phyloP scores from a whole-genome alignment of 2,797 vertebrate species.

The Novumbra hubbsi region DNA sequence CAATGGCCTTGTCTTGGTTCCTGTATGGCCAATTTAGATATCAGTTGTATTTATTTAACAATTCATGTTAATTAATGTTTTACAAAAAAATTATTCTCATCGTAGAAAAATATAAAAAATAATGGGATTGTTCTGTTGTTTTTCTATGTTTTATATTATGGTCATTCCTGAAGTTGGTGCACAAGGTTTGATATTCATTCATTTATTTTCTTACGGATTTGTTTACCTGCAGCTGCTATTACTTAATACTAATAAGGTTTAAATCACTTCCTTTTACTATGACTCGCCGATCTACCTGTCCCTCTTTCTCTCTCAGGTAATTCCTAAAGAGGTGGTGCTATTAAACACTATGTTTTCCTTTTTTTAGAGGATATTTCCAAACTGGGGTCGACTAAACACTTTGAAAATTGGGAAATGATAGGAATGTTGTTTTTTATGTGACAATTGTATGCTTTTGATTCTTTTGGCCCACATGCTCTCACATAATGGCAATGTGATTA shows the following conservation, averaged over 20 bases:
- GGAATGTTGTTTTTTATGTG: too few relatives aligned
- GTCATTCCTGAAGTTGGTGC: slow-evolving; percentile 84
- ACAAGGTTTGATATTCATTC: slow-evolving; percentile 88
- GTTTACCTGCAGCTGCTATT: slow-evolving; percentile 18
- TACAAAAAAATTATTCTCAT: neutral
- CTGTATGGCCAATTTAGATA: neutral
- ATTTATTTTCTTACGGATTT: slow-evolving; percentile 31
- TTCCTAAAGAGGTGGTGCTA: too few relatives aligned
- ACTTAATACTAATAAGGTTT: slow-evolving; percentile 31
- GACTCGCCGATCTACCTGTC: neutral
- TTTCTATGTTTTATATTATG: slow-evolving; percentile 58
- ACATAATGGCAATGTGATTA: too few relatives aligned
- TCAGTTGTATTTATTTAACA: neutral
- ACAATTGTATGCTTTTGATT: too few relatives aligned
- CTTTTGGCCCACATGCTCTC: too few relatives aligned
- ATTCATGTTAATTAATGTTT: neutral
- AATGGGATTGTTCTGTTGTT: slow-evolving; percentile 33
- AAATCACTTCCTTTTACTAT: slow-evolving; percentile 24
- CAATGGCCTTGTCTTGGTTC: neutral
- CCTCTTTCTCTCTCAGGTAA: neutral
- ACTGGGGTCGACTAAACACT: too few relatives aligned
- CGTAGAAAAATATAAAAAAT: neutral
- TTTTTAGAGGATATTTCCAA: too few relatives aligned
- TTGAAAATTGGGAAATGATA: too few relatives aligned
- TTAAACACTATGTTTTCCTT: too few relatives aligned